Evolutionary conservation across 2,888 invertebrate species (phyloP), one percentile per base, ranked within the genome.

Genomic region (Macaria liturata): DNA sequence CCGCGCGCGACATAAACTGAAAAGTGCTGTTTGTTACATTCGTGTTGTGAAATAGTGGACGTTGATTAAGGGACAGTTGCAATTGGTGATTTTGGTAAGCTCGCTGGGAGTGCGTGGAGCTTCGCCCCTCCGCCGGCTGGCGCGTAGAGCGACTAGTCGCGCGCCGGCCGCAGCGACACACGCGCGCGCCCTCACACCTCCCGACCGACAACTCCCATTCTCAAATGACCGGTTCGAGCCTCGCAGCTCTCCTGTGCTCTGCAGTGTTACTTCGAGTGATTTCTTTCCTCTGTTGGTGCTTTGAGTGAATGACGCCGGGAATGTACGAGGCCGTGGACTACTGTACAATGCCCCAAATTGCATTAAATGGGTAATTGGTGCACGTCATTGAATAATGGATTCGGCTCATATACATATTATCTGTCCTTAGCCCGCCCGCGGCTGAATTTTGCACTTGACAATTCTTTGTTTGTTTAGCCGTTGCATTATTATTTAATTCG

Each of bases 311-410:
- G 90, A 83, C 80, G 80, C 77, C 76, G 85, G 83, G 84, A 86
- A 86, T 84, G 84, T 78, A 84, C 84, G 82, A 82, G 86, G 83
- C 76, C 72, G 73, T 80, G 87, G 86, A 86, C 83, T 73, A 75
- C 78, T 78, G 76, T 79, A 84, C 85, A 78, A 91, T 91, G 91
- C 74, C 89, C 91, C 91, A 82, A 91, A 91, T 91, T 88, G 84
- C 85, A 86, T 84, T 88, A 89, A 91, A 90, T 91, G 89, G 91
- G 91, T 91, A 91, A 91, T 91, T 89, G 91, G 82, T 84, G 82
- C 81, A 89, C 86, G 86, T 91, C 90, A 91, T 91, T 91, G 91
- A 83, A 91, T 91, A 91, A 91, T 91, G 90, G 88, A 86, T 84
- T 86, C 83, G 78, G 82, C 83, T 84, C 82, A 81, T 87, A 81